Evolutionary conservation across 2,113 vertebrate species (phyloP).

Genomic region (Hymenochirus boettgeri): DNA sequence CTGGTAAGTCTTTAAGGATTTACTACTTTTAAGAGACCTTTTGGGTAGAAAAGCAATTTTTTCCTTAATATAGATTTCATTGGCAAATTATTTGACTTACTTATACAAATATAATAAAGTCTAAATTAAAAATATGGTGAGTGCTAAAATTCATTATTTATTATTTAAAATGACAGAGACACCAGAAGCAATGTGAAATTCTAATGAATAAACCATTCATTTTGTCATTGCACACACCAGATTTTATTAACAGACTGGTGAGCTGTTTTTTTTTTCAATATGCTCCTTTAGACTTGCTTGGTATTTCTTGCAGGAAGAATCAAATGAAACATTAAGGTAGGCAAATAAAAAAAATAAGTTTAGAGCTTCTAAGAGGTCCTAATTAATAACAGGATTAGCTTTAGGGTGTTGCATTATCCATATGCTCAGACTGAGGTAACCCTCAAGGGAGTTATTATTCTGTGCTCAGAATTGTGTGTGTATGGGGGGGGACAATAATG

Average conservation of each 20-base stretch:
- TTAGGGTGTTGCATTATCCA: slow-evolving; percentile 18
- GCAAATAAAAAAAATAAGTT: neutral
- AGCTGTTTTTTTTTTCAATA: no score
- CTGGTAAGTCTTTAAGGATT: no score
- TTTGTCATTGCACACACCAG: neutral
- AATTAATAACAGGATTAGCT: slow-evolving; percentile 16
- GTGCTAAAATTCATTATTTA: neutral
- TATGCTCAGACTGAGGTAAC: slow-evolving; percentile 14
- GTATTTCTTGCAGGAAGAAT: neutral
- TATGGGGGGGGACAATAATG: no score
- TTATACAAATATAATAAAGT: no score
- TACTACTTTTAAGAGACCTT: neutral
- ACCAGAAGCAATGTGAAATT: neutral
- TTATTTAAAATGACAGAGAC: neutral
- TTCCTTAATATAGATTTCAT: neutral
- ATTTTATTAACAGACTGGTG: no score
- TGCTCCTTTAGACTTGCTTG: no score
- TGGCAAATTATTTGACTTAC: neutral
- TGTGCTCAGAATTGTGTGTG: no score
- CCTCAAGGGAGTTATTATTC: slow-evolving; percentile 13
- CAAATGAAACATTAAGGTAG: neutral
- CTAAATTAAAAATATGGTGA: no score
- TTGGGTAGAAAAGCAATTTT: neutral
- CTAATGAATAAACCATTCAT: neutral
- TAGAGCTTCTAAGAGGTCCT: slow-evolving; percentile 1